Conservation (phyloP, 2,797 vertebrate genomes). For the Enteromius argenteus region DNA sequence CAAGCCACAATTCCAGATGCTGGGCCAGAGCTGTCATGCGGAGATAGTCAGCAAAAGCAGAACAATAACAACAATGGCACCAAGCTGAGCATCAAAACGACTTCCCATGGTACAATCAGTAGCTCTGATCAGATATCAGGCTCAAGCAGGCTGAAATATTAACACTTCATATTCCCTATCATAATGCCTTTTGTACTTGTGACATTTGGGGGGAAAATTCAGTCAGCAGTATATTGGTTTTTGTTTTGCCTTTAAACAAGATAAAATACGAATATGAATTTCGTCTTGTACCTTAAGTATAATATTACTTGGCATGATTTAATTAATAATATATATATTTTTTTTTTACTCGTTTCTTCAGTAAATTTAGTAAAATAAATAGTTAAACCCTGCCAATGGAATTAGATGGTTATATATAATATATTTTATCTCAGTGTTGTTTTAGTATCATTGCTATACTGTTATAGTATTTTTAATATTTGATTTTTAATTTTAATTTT, state of each 20-base stretch:
- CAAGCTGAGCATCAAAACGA: background rate
- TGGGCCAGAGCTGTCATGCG: background rate
- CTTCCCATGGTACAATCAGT: background rate
- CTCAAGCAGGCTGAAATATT: constrained; percentile 11
- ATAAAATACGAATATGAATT: background rate
- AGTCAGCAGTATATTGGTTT: background rate
- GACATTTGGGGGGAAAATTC: background rate
- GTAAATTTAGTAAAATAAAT: background rate
- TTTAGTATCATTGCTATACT: background rate
- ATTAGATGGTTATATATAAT: background rate
- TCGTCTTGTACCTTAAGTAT: background rate
- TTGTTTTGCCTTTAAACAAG: background rate
- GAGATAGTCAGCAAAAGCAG: background rate
- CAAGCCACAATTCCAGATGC: background rate
- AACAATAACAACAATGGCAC: constrained; percentile 9
- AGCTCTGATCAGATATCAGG: constrained; percentile 7
- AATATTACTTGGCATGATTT: background rate
- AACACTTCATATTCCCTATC: background rate
- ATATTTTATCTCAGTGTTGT: background rate
- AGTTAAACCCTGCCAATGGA: background rate
- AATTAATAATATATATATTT: background rate
- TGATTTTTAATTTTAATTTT: no score
- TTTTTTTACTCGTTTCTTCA: background rate
- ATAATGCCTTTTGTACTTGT: background rate
- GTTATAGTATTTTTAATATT: no score